These are phyloP conservation scores for Drosophila subpulchrella DNA, from an alignment of 1,140 invertebrate genomes.

Conservation along the genomic window DNA sequence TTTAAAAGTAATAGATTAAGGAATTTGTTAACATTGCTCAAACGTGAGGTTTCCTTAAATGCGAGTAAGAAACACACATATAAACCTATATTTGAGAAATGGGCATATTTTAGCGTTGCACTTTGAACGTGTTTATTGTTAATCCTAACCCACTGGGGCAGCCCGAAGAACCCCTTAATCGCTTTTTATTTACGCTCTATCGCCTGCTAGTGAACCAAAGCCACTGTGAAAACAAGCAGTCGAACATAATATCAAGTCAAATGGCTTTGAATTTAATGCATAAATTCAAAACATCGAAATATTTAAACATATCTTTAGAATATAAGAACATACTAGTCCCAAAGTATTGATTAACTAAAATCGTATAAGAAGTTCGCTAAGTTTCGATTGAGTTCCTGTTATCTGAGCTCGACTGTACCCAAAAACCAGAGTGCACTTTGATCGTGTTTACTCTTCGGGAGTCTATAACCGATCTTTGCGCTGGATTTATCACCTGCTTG, in stretches of 20 bases:
- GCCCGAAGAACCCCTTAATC: slow-evolving; percentile 1
- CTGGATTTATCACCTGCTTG: slow-evolving; percentile 40
- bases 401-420: not conserved
- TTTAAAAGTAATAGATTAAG: not conserved
- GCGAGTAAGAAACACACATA: slow-evolving; percentile 5
- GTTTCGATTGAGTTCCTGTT: not conserved
- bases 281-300: too few species aligned
- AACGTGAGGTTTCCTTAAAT: not conserved
- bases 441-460: slow-evolving; percentile 2
- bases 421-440: slow-evolving; percentile 17
- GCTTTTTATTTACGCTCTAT: slow-evolving; percentile 26
- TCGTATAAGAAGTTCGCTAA: too few species aligned
- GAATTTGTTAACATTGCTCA: not conserved
- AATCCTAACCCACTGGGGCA: slow-evolving; percentile 8
- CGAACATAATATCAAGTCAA: too few species aligned
- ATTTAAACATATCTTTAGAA: too few species aligned
- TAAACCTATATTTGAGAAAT: too few species aligned
- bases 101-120: slow-evolving; percentile 3
- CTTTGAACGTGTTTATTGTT: slow-evolving; percentile 31
- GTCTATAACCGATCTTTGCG: slow-evolving; percentile 6
- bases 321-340: too few species aligned
- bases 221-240: slow-evolving; percentile 6
- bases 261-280: too few species aligned
- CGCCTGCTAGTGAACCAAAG: slow-evolving; percentile 11
- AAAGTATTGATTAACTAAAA: too few species aligned